Conservation (phyloP, 2,797 vertebrate genomes). For the Okamejei kenojei region DNA sequence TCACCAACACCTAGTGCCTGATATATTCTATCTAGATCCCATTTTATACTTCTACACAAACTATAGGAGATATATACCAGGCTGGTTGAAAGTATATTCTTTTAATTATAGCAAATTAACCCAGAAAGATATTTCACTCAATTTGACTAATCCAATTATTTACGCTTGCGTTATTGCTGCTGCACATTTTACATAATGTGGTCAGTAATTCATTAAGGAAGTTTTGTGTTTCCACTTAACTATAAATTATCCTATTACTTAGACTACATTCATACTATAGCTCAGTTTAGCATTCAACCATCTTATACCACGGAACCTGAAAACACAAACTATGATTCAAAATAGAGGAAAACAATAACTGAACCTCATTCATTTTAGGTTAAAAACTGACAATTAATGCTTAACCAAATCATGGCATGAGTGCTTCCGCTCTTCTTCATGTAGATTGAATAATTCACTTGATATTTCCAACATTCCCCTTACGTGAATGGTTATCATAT, state of each 20-base stretch:
- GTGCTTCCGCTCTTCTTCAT: neutral
- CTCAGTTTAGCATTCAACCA: neutral
- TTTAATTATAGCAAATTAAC: neutral
- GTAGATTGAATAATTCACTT: neutral
- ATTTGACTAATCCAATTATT: constrained; percentile 1
- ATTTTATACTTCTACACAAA: neutral
- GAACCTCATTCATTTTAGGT: neutral
- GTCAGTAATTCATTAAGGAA: neutral
- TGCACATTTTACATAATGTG: constrained; percentile 2
- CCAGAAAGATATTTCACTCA: constrained; percentile 36
- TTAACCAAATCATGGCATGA: neutral
- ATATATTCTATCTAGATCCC: neutral
- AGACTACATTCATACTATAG: neutral
- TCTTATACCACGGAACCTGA: neutral
- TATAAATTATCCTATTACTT: neutral
- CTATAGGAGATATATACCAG: neutral
- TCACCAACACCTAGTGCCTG: neutral
- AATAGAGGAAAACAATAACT: neutral
- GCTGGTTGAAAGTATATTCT: neutral
- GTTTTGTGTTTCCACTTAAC: neutral
- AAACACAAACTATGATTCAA: neutral
- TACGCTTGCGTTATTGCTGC: constrained; percentile 38
- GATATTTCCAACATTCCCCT: neutral
- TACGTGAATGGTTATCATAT: neutral
- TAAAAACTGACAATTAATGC: neutral